Base-by-base conservation (phyloP, 1,140 invertebrate genomes). In the Aphaenogaster ashmeadi region DNA sequence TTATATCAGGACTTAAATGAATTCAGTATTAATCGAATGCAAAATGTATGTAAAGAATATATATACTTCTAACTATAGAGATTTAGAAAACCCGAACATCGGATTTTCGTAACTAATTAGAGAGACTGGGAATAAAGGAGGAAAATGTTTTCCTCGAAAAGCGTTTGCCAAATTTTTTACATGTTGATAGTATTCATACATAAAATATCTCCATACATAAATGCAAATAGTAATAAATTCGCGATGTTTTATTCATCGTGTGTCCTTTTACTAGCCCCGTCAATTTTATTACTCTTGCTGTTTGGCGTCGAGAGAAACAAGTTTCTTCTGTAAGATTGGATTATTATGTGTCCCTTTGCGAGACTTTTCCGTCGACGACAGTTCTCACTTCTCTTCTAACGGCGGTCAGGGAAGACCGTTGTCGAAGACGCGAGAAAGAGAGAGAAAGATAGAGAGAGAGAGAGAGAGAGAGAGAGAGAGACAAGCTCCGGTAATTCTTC, bases 211-310 rank as follows among this genome's bases (percentile, higher is more conserved):
- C 6, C 41, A 50, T 50, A 47, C 41, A 69, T 50, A 69, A 69
- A 69, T 69, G 6, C 50, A 81, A 81, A 69, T 21, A 18, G 2
- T n/a, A 54, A 71, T 56, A 69, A 41, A 81, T 71, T 80, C n/a
- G 18, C 44, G 1, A 38, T 41, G 41, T 67, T 38, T 67, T 52
- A 36, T 79, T 66, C 41, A 79, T 50, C 33, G 60, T 21, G 27
- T 52, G 21, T 69, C 13, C 41, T 41, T 41, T 15, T 47, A 13
- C n/a, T 54, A 21, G 27, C 3, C 44, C 8, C 60, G 44, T 69
- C 47, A 69, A 62, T 56, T 81, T 56, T 54, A 41, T 81, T 41
- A 56, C 3, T 54, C 36, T 27, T 33, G 15, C 3, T 5, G 44
- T 52, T 27, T 60, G 50, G 5, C 8, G 33, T 38, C 54, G 41